Conservation (phyloP, 2,113 vertebrate genomes). For the Seriola rivoliana region DNA sequence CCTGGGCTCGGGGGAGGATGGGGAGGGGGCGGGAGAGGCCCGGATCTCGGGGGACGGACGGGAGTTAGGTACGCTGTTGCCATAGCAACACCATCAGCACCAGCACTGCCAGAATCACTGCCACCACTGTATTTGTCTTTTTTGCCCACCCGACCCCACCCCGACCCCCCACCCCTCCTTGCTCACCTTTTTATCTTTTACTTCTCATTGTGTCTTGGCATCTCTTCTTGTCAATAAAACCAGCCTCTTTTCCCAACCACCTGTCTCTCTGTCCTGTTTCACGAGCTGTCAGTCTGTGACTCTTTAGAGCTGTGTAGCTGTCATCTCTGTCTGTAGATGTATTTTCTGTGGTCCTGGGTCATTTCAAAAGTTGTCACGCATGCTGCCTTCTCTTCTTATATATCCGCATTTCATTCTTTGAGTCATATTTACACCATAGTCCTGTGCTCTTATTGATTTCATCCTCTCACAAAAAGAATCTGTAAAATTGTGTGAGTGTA, state of each 20-base stretch:
- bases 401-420: conserved; percentile 65
- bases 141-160: conserved; percentile 8
- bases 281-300: conserved; percentile 74
- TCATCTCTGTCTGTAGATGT: conserved; percentile 64
- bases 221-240: conserved; percentile 83
- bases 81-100: conserved; percentile 76
- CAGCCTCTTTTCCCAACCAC: conserved; percentile 80
- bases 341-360: conserved; percentile 46
- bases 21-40: conserved; percentile 88
- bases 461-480: background rate
- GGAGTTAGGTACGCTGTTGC: conserved; percentile 88
- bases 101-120: conserved; percentile 75
- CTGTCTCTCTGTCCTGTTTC: conserved; percentile 83
- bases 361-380: conserved; percentile 65
- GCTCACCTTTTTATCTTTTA: conserved; percentile 74
- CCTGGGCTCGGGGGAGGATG: conserved; percentile 91
- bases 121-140: conserved; percentile 73
- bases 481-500: background rate
- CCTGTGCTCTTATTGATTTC: conserved; percentile 33
- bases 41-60: conserved; percentile 87
- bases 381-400: conserved; percentile 60
- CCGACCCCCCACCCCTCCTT: conserved; percentile 4
- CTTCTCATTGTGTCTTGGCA: conserved; percentile 79
- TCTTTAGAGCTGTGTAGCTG: conserved; percentile 62
- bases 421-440: conserved; percentile 37